Conservation (phyloP, 2,888 invertebrate species). For the Hyposoter dolosus region DNA sequence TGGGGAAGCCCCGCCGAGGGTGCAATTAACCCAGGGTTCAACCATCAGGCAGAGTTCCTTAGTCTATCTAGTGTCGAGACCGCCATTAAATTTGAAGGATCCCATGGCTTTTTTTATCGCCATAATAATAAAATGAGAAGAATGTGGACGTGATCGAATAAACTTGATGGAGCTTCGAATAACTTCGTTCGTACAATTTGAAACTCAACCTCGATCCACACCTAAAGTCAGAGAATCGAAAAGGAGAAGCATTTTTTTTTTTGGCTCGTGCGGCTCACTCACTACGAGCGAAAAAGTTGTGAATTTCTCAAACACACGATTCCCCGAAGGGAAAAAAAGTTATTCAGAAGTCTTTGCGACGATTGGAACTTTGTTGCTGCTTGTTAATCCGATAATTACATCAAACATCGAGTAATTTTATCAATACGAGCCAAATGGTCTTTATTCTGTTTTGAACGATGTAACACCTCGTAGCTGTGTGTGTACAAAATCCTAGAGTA, state of each 20-base stretch:
- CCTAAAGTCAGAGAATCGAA: no score
- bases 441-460: constrained; percentile 17
- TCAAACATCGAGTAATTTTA: constrained; percentile 13
- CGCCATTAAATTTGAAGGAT: constrained; percentile 26
- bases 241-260: no score
- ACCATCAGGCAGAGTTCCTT: constrained; percentile 67
- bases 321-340: no score
- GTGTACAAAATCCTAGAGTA: background rate
- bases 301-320: background rate
- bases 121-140: background rate
- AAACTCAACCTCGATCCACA: background rate
- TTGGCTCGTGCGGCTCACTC: background rate
- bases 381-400: constrained; percentile 9
- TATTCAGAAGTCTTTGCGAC: background rate
- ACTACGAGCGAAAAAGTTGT: background rate
- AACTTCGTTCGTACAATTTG: background rate
- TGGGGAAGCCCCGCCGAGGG: constrained; percentile 74
- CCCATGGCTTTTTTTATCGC: background rate
- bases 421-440: constrained; percentile 3
- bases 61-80: constrained; percentile 41
- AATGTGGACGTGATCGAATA: background rate
- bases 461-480: background rate
- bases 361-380: background rate
- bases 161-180: background rate
- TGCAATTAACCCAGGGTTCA: constrained; percentile 79